A percentile compares a stretch with the other conserved stretches of the same genome.
Conservation (phyloP, 2,113 vertebrate genomes). For the Coptodon rendalli region DNA sequence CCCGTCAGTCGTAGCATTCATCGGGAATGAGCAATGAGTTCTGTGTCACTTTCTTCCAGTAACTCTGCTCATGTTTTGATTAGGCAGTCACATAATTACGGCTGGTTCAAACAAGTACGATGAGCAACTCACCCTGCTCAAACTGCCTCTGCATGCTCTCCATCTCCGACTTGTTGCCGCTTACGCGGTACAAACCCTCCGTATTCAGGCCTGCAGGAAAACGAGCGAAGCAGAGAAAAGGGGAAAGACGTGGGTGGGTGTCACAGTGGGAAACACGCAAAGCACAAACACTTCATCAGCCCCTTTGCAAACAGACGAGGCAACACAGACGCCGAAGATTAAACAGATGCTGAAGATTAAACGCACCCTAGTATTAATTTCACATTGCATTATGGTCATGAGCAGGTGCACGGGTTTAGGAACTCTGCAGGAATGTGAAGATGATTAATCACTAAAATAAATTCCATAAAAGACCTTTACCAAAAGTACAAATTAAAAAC, state of each 20-base stretch:
- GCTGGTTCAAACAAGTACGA: slow-evolving; percentile 15
- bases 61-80: slow-evolving; percentile 29
- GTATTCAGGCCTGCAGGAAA: slow-evolving; percentile 81
- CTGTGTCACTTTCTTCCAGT: slow-evolving; percentile 12
- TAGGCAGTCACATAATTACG: slow-evolving; percentile 30
- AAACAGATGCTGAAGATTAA: background rate
- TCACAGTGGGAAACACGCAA: slow-evolving; percentile 21
- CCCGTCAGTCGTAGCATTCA: background rate
- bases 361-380: background rate
- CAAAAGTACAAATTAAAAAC: background rate
- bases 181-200: slow-evolving; percentile 92
- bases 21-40: background rate
- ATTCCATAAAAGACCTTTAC: background rate
- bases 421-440: background rate
- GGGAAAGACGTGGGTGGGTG: background rate
- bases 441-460: background rate
- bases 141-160: slow-evolving; percentile 96
- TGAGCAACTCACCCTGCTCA: slow-evolving; percentile 83
- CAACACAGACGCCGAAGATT: slow-evolving; percentile 5
- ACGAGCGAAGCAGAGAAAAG: background rate
- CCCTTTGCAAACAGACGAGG: background rate
- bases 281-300: slow-evolving; percentile 51
- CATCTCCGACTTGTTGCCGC: slow-evolving; percentile 97
- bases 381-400: background rate
- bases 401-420: background rate